A percentile compares a stretch with the other conserved stretches of the same genome.
Conservation (phyloP, 92 coral and sea anemone species). For the Bergia sp. region DNA sequence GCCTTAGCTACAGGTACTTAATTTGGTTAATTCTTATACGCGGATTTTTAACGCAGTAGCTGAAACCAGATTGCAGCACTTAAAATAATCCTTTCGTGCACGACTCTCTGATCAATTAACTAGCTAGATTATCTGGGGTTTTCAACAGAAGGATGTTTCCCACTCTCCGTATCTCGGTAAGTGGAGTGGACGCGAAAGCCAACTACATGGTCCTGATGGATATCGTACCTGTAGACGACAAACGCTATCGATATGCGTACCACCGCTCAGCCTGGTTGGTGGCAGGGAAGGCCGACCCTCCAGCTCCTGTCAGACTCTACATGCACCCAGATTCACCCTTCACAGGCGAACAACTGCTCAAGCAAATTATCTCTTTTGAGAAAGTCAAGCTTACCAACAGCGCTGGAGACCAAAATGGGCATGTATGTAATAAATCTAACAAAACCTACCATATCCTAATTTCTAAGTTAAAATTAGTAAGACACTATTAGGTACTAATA, state of each 20-base stretch:
- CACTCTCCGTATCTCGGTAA: constrained; percentile 88
- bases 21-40: too few relatives aligned
- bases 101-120: background rate
- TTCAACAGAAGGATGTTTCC: constrained; percentile 92
- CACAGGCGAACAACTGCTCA: constrained; percentile 92
- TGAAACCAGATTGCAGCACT: too few relatives aligned
- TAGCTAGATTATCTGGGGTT: background rate
- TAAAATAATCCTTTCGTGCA: background rate
- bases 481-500: background rate
- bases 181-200: constrained; percentile 87
- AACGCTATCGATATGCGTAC: constrained; percentile 91
- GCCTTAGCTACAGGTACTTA: too few relatives aligned
- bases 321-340: constrained; percentile 99
- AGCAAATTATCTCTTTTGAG: constrained; percentile 91
- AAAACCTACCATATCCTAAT: background rate
- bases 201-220: constrained; percentile 95
- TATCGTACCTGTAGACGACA: constrained; percentile 93
- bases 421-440: constrained; percentile 63
- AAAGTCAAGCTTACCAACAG: constrained; percentile 95
- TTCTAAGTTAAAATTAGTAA: too few relatives aligned
- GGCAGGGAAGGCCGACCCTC: constrained; percentile 97
- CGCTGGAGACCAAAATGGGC: constrained; percentile 87
- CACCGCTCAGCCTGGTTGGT: constrained; percentile 98
- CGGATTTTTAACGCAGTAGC: background rate
- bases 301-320: constrained; percentile 92